Percentiles rank a stretch among this genome's conserved stretches.
phyloP scores from a whole-genome alignment of 2,888 invertebrate species.

The Metacarcinus magister region DNA sequence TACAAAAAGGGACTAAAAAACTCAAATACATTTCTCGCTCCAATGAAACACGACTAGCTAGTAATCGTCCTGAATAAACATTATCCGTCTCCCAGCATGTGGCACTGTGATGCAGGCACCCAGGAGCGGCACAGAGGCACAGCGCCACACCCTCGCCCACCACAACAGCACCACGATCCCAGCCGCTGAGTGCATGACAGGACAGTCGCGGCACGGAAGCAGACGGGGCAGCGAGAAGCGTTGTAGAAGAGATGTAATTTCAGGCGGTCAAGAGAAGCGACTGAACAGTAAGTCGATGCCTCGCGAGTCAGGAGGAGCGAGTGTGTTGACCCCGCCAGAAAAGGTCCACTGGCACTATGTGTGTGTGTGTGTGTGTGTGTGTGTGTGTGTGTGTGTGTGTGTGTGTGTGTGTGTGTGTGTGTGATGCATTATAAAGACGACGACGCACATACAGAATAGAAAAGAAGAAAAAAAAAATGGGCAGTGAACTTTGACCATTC shows the following conservation, averaged over 20 bases:
- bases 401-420: not conserved
- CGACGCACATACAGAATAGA: not conserved
- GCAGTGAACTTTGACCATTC: too few relatives aligned
- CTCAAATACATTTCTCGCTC: not conserved
- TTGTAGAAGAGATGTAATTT: not conserved
- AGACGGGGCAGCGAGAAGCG: not conserved
- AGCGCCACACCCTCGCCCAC: not conserved
- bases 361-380: too few relatives aligned
- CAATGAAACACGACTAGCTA: not conserved
- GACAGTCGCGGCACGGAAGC: not conserved
- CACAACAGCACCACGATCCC: not conserved
- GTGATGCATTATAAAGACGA: not conserved
- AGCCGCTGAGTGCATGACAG: not conserved
- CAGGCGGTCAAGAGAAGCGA: not conserved
- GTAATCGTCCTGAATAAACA: conserved; percentile 14
- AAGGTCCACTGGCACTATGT: not conserved
- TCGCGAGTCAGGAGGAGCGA: not conserved
- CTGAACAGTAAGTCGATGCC: not conserved
- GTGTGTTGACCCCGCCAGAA: conserved; percentile 27
- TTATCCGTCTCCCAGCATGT: not conserved
- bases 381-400: not conserved
- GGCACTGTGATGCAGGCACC: not conserved
- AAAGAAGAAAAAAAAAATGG: too few relatives aligned
- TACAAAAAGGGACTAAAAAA: not conserved
- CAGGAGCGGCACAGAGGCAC: not conserved